These are phyloP conservation scores for Montifringilla adamsi DNA, from an alignment of 2,113 vertebrate genomes.

Conservation along the genomic window DNA sequence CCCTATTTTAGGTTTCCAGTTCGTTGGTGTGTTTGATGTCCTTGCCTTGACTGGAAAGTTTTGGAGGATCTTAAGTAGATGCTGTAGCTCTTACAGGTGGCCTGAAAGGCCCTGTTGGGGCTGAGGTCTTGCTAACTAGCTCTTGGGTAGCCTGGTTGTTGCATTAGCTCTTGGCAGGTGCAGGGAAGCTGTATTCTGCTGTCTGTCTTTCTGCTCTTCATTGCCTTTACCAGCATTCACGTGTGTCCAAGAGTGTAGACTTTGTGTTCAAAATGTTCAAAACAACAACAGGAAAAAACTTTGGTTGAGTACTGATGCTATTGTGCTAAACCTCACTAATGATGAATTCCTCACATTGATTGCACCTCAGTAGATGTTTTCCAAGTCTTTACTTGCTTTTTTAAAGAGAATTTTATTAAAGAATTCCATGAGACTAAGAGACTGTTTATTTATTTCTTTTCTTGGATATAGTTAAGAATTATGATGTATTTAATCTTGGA, in stretches of 20 bases:
- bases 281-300: background rate
- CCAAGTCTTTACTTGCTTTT: background rate
- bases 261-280: background rate
- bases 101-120: background rate
- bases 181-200: background rate
- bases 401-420: background rate
- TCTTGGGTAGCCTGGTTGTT: background rate
- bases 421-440: background rate
- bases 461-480: background rate
- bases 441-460: background rate
- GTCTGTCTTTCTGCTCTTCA: background rate
- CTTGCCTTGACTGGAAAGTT: background rate
- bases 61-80: background rate
- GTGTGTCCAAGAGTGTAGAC: background rate
- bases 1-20: background rate
- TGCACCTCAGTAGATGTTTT: background rate
- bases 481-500: background rate
- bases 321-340: background rate
- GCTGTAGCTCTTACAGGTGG: background rate
- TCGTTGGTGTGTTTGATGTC: background rate
- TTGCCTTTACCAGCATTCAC: background rate
- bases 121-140: background rate
- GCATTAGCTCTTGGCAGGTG: background rate
- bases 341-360: background rate
- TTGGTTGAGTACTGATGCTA: background rate